Conservation (phyloP, 64 coral and sea anemone genomes). For the Montipora foliosa region DNA sequence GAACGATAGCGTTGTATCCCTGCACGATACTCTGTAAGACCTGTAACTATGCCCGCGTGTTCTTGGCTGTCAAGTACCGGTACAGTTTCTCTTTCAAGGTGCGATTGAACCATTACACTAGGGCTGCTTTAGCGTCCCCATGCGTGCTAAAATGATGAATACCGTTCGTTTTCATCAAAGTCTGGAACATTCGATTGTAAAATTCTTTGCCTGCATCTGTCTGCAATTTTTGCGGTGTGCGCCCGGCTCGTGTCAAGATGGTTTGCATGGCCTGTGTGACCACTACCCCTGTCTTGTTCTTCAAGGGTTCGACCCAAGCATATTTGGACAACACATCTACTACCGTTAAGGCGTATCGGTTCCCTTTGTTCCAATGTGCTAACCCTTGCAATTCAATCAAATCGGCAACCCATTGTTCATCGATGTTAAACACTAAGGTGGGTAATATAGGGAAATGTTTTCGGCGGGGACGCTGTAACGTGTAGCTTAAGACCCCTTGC, state of each 20-base stretch:
- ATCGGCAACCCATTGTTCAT: too few species aligned
- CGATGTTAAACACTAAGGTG: too few species aligned
- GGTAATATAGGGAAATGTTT: too few species aligned
- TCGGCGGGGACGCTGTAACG: too few species aligned
- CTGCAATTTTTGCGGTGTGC: conserved; percentile 1
- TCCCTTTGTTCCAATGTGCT: neutral
- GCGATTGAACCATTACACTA: neutral
- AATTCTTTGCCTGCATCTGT: conserved; percentile 28
- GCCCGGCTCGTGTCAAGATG: neutral
- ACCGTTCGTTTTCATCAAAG: too few species aligned
- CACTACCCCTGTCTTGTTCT: neutral
- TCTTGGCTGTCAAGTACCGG: conserved; percentile 7
- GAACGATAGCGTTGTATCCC: conserved; percentile 9
- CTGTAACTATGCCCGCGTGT: too few species aligned
- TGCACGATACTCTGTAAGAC: neutral
- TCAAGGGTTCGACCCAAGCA: neutral
- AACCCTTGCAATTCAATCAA: too few species aligned
- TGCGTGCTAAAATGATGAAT: neutral
- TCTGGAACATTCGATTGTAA: neutral
- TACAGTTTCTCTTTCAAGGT: conserved; percentile 41
- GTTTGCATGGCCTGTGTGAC: neutral
- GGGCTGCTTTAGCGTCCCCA: conserved; percentile 4
- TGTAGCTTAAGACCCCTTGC: too few species aligned
- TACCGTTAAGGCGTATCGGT: neutral
- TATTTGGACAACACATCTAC: conserved; percentile 20